Percentiles rank a stretch among this genome's conserved stretches.
Conservation (phyloP, 2,888 invertebrate genomes). For the Ditula angustiorana region DNA sequence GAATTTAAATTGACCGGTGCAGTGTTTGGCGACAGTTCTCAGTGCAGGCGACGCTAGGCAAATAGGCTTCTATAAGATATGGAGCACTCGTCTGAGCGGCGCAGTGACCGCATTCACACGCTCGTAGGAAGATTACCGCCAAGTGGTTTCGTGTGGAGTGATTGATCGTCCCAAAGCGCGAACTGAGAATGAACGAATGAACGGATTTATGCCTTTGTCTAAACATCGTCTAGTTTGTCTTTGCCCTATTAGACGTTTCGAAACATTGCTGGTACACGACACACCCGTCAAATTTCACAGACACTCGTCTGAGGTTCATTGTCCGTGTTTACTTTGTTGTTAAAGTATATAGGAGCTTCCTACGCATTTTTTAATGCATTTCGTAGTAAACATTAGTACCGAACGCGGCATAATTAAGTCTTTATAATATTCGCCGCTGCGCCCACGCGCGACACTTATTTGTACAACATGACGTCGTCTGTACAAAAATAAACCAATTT, state of each 20-base stretch:
- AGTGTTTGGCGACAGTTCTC: constrained; percentile 54
- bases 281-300: constrained; percentile 21
- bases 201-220: constrained; percentile 72
- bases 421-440: constrained; percentile 38
- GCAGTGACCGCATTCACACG: constrained; percentile 81
- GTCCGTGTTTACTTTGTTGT: constrained; percentile 26
- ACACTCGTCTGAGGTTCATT: constrained; percentile 16
- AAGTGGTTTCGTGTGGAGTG: constrained; percentile 70
- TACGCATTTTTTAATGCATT: constrained; percentile 39
- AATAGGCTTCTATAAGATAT: constrained; percentile 68
- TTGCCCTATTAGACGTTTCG: constrained; percentile 31
- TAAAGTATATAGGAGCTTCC: constrained; percentile 21
- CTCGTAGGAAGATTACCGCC: constrained; percentile 69
- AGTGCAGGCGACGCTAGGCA: constrained; percentile 61
- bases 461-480: constrained; percentile 43
- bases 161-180: constrained; percentile 75
- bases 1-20: constrained; percentile 34
- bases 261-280: constrained; percentile 24
- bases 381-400: constrained; percentile 42
- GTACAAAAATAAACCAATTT: constrained; percentile 41
- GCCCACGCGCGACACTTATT: constrained; percentile 44
- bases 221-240: constrained; percentile 51
- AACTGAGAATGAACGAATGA: constrained; percentile 60
- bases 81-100: constrained; percentile 58
- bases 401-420: constrained; percentile 44